Evolutionary conservation across 2,888 invertebrate species (phyloP), one percentile per base, ranked within the genome.

Genomic region (Caenorhabditis angaria): DNA sequence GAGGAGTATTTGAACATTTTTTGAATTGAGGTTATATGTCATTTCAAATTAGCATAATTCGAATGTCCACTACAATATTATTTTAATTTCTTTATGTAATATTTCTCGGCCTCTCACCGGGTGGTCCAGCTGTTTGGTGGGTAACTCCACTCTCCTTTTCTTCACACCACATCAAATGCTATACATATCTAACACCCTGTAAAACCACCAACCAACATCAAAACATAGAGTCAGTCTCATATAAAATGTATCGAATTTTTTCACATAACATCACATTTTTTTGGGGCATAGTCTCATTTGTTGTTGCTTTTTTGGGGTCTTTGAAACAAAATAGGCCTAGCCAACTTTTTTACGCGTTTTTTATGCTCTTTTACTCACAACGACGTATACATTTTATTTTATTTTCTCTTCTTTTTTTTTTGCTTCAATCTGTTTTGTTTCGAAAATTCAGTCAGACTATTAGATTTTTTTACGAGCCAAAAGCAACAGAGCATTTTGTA

Each of bases 381-480:
- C n/a, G 18, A 41, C 41, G 18, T 41, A 41, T 41, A 41, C 41
- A 41, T 18, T 41, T n/a, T n/a, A n/a, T n/a, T n/a, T n/a, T n/a
- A n/a, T n/a, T n/a, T 41, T 41, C 41, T 41, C 41, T 14, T 41
- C 41, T 41, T 41, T 41, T 32, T 41, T 41, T 41, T 18, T 41
- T 41, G 41, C 18, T 41, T 41, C 41, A 41, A 41, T 41, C 41
- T 41, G 41, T 41, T 41, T 41, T 41, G 41, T 41, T 41, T 41
- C 41, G 41, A 41, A 41, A 41, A 41, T 41, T 41, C 41, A 41
- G 14, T 18, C n/a, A n/a, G n/a, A n/a, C 41, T 12, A 41, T 41
- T 41, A 41, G 41, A 41, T 41, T 41, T 41, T n/a, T 41, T 41
- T 41, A 41, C 41, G 41, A 41, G 41, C 41, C n/a, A n/a, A n/a